phyloP scores from a whole-genome alignment of 2,888 invertebrate genomes.

The Stenodema calcarata region DNA sequence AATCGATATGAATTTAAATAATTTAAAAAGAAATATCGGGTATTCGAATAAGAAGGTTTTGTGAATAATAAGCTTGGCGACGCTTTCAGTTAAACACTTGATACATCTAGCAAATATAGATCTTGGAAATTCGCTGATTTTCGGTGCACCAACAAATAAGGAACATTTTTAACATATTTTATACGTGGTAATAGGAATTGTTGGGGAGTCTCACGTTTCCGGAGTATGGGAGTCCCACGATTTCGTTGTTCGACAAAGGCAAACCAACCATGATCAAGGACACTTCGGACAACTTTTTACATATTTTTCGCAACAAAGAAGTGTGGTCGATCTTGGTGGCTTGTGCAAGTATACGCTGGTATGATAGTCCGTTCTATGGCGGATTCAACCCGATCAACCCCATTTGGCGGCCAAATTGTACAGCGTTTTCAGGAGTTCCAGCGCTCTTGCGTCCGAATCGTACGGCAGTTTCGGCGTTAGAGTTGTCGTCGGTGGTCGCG shows the following conservation, averaged over 20 bases:
- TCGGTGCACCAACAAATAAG: background rate
- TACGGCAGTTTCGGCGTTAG: conserved; percentile 55
- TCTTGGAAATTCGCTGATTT: background rate
- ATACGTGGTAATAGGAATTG: background rate
- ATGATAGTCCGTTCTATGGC: background rate
- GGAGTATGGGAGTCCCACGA: background rate
- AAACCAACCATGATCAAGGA: conserved; percentile 47
- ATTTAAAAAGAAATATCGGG: background rate
- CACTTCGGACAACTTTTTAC: conserved; percentile 3
- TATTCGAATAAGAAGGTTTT: background rate
- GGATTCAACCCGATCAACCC: no score
- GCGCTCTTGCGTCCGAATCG: conserved; percentile 76
- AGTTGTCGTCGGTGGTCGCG: conserved; percentile 46
- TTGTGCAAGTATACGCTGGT: background rate
- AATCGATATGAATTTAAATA: background rate
- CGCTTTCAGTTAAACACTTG: background rate
- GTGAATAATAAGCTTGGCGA: background rate
- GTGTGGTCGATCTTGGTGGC: conserved; percentile 48
- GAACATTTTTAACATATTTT: background rate
- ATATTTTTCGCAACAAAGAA: background rate
- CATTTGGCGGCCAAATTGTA: conserved; percentile 85
- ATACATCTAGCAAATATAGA: background rate
- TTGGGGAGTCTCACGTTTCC: background rate
- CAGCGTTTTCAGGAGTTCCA: conserved; percentile 81
- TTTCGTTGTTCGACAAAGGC: background rate